Evolutionary conservation across 2,797 vertebrate species (phyloP).

Genomic region (Semaprochilodus insignis): DNA sequence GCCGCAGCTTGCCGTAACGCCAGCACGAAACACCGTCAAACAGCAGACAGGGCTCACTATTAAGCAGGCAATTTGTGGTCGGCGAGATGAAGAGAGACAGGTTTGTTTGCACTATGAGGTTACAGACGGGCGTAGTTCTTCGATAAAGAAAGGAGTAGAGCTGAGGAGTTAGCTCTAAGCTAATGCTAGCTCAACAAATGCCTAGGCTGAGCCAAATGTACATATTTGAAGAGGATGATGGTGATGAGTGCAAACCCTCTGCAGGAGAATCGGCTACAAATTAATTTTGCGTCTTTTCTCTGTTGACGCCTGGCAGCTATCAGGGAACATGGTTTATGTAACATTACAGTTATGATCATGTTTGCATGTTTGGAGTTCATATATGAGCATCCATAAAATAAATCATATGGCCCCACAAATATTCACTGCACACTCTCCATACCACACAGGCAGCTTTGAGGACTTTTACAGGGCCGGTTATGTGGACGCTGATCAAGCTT

Average conservation of each 20-base stretch:
- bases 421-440: too few species aligned
- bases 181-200: background rate
- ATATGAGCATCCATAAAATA: too few species aligned
- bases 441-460: too few species aligned
- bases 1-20: conserved; percentile 44
- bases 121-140: background rate
- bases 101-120: conserved; percentile 18
- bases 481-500: too few species aligned
- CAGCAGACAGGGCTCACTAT: conserved; percentile 27
- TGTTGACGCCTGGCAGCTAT: too few species aligned
- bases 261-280: background rate
- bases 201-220: background rate
- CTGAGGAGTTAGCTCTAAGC: background rate
- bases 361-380: too few species aligned
- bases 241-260: background rate
- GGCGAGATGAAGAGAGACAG: conserved; percentile 29
- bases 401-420: too few species aligned
- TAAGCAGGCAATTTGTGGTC: conserved; percentile 44
- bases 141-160: background rate
- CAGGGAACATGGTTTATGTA: too few species aligned
- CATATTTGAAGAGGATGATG: background rate
- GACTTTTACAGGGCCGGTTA: too few species aligned
- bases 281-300: background rate
- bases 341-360: too few species aligned
- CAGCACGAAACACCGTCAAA: conserved; percentile 43